Base-by-base conservation (phyloP, 2,888 invertebrate genomes). In the Agelastica alni region DNA sequence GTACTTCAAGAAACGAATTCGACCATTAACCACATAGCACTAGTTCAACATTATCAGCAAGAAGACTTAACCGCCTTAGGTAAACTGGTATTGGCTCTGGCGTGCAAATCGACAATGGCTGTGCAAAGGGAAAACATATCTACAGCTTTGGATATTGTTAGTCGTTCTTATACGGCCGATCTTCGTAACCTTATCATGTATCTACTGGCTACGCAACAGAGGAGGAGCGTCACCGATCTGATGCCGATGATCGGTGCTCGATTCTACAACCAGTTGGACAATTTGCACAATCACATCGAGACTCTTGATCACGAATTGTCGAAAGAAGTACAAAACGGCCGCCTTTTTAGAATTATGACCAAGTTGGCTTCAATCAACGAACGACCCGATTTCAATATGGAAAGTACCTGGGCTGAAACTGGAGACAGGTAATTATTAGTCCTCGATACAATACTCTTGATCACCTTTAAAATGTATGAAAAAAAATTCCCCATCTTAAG, bases 211-310 rank as follows among this genome's bases (percentile, higher is more conserved):
- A 82, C 84, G 66, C 80, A 80, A 67, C 75, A 77, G 60, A 83
- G 88, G 65, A 87, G 91, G 70, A 89, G 88, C 68, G 91, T 98
- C 56, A 93, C 93, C 61, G 97, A 98, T 79, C 85, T 98, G 69
- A 98, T 98, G 98, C 97, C 98, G 18, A 96, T 98, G 96, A 97
- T 99, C 67, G 98, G 93, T 36, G 96, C 96, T 36, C 83, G 97
- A 54, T 98, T 97, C 79, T 98, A 96, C 77, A 92, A 91, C 0
- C 96, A 98, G 80, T 81, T 97, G 73, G 97, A 98, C 77, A 88
- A 91, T 4, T 82, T 93, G 53, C 91, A 95, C 75, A 82, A 91
- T 52, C 87, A 93, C 63, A 88, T 89, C 39, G 98, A 98, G 75
- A 85, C 88, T 39, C 82, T 96, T 64, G 96, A 98, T 70, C 89